A percentile compares a stretch with the other conserved stretches of the same genome.
Evolutionary conservation across 1,140 invertebrate species (phyloP).

Genomic region (Pachypeltis micranthus): DNA sequence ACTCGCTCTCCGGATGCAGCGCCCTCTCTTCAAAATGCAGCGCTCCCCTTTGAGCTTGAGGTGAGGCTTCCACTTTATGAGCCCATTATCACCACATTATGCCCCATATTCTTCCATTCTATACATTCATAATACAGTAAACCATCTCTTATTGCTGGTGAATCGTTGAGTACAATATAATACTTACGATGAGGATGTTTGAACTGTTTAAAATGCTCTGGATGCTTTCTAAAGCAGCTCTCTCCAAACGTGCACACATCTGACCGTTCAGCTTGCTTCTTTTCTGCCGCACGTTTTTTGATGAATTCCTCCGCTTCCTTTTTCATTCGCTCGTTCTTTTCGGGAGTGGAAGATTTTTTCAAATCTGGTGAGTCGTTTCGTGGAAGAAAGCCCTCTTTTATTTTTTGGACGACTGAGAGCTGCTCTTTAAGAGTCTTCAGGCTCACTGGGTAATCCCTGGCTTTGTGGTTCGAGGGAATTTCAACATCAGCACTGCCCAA

Average conservation of each 20-base stretch:
- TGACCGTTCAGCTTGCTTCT: neutral
- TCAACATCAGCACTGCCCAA: neutral
- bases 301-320: neutral
- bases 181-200: conserved; percentile 49
- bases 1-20: too few relatives aligned
- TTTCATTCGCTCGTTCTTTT: neutral
- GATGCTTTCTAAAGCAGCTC: conserved; percentile 75
- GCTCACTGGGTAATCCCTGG: neutral
- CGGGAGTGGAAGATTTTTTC: neutral
- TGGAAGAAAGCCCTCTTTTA: neutral
- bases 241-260: conserved; percentile 56
- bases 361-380: neutral
- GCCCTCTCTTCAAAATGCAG: neutral
- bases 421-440: neutral
- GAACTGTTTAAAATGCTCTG: conserved; percentile 57
- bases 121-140: neutral
- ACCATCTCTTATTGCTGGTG: neutral
- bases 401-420: neutral
- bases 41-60: neutral
- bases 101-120: neutral
- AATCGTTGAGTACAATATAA: neutral
- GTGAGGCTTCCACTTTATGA: neutral
- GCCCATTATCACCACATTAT: neutral
- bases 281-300: neutral
- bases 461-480: neutral